These are phyloP conservation scores for Beris chalybata DNA, from an alignment of 2,888 invertebrate genomes.

Conservation along the genomic window DNA sequence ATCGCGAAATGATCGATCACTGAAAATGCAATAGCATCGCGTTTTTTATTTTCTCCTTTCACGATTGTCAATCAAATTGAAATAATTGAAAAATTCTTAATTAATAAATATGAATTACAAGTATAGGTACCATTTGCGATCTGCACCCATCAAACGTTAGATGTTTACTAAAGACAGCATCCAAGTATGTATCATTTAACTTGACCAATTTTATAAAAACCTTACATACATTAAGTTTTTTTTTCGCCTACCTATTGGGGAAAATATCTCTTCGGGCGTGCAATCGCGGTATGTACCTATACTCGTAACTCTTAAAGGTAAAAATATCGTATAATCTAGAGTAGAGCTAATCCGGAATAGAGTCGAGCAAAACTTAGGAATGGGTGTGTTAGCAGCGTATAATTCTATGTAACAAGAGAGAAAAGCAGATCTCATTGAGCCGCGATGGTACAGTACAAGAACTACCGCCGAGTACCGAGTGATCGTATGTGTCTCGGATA, in stretches of 20 bases:
- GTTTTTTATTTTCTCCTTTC: no score
- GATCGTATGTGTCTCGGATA: no score
- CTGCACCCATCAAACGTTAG: constrained; percentile 43
- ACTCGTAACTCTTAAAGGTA: constrained; percentile 27
- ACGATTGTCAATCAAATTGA: no score
- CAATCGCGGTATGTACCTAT: constrained; percentile 21
- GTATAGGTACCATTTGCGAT: constrained; percentile 38
- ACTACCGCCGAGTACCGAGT: constrained; percentile 16
- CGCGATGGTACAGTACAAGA: constrained; percentile 28
- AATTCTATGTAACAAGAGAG: no score
- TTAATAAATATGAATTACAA: no score
- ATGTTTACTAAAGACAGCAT: constrained; percentile 40
- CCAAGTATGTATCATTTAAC: constrained; percentile 38
- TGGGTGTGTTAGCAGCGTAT: no score
- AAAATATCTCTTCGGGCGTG: constrained; percentile 20
- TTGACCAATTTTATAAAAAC: constrained; percentile 35
- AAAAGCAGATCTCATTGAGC: constrained; percentile 21
- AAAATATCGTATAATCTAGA: constrained; percentile 36
- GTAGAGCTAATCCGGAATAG: constrained; percentile 36
- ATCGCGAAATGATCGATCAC: no score
- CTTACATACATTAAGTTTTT: no score
- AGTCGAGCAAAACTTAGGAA: constrained; percentile 2
- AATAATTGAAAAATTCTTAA: no score
- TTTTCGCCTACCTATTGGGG: constrained; percentile 16
- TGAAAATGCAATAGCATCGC: no score